phyloP scores from a whole-genome alignment of 2,113 vertebrate species.

The Otolemur garnettii region DNA sequence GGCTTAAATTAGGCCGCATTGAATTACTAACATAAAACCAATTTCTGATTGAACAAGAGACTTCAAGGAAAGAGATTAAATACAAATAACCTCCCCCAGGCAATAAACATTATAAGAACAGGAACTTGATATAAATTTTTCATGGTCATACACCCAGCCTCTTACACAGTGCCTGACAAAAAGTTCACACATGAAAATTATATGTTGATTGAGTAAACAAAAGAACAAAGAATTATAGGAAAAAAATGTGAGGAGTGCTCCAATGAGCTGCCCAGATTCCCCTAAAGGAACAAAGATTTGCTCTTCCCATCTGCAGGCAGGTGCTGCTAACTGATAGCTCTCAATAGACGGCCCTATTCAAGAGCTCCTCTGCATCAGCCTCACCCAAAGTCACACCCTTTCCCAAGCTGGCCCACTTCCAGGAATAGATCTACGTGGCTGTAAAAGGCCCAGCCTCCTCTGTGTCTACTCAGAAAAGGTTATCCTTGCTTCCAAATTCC shows the following conservation, averaged over 20 bases:
- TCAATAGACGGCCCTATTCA: not conserved
- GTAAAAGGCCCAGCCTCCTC: not conserved
- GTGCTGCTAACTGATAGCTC: not conserved
- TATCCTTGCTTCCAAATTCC: not conserved
- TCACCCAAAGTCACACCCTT: not conserved
- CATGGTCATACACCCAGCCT: constrained; percentile 25
- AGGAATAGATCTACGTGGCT: not conserved
- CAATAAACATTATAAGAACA: constrained; percentile 45
- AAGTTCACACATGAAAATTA: constrained; percentile 23
- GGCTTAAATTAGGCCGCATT: constrained; percentile 64
- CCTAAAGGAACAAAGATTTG: not conserved
- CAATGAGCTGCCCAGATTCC: not conserved
- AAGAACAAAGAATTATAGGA: not conserved
- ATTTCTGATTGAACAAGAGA: constrained; percentile 72
- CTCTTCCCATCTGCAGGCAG: not conserved
- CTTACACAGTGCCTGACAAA: not conserved
- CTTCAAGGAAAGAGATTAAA: constrained; percentile 13
- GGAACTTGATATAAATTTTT: constrained; percentile 14
- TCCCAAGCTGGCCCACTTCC: not conserved
- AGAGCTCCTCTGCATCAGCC: not conserved
- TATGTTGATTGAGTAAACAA: constrained; percentile 52
- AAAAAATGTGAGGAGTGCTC: not conserved
- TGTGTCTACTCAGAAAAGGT: not conserved
- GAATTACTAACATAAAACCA: constrained; percentile 71
- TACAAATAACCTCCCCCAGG: not conserved